phyloP scores from a whole-genome alignment of 2,797 vertebrate genomes.

The Lepilemur ruficaudatus region DNA sequence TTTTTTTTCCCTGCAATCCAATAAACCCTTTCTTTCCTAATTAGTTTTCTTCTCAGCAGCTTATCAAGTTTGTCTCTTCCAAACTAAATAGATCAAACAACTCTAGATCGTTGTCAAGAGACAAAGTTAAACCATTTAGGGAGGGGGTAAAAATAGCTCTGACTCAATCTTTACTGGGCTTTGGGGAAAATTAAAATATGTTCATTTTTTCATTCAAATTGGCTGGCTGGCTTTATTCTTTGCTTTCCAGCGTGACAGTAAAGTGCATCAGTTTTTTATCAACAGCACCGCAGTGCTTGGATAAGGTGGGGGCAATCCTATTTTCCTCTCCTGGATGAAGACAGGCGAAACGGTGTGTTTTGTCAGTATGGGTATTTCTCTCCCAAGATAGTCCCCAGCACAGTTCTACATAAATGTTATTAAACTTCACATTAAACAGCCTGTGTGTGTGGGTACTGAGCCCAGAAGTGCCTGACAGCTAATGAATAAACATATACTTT shows the following conservation, averaged over 20 bases:
- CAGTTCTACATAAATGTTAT: constrained; percentile 64
- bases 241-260: constrained; percentile 35
- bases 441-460: constrained; percentile 39
- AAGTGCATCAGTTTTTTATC: constrained; percentile 54
- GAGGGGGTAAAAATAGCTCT: constrained; percentile 52
- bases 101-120: constrained; percentile 42
- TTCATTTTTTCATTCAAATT: constrained; percentile 53
- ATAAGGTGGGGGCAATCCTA: constrained; percentile 58
- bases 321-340: constrained; percentile 74
- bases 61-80: constrained; percentile 56
- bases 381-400: constrained; percentile 24
- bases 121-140: constrained; percentile 42
- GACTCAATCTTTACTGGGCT: background rate
- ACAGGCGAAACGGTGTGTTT: constrained; percentile 50
- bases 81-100: constrained; percentile 62
- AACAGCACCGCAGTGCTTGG: constrained; percentile 51
- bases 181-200: constrained; percentile 24
- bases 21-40: constrained; percentile 65
- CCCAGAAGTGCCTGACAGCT: constrained; percentile 61
- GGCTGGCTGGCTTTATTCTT: constrained; percentile 44
- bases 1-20: constrained; percentile 57
- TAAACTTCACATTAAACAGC: constrained; percentile 69
- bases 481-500: constrained; percentile 51
- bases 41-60: constrained; percentile 64
- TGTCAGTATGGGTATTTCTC: constrained; percentile 56